Conservation (phyloP, 1,140 invertebrate genomes). For the Drosophila seguyi region DNA sequence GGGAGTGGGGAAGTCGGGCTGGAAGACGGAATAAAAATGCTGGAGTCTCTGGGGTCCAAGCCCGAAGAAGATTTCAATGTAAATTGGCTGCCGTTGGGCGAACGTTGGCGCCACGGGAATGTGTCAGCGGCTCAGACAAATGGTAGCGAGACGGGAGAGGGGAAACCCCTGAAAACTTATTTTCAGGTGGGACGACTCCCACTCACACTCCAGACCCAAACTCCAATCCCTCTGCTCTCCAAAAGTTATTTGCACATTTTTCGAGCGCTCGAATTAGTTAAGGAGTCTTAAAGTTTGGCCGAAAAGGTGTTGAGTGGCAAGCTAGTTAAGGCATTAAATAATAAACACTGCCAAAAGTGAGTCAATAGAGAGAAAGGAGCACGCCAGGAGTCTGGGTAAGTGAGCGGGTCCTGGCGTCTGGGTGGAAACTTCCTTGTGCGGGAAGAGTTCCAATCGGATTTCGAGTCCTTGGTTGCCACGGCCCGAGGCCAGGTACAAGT, state of each 20-base stretch:
- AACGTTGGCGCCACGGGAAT: constrained; percentile 61
- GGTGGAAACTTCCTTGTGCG: not conserved
- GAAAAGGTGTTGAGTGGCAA: constrained; percentile 62
- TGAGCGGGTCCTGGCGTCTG: constrained; percentile 19
- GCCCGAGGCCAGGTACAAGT: constrained; percentile 15
- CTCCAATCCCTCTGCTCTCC: not conserved
- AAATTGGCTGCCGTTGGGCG: constrained; percentile 67
- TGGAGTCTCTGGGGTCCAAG: constrained; percentile 29
- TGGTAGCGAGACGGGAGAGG: constrained; percentile 14
- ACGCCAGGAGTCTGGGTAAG: constrained; percentile 10
- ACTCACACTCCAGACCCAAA: not conserved
- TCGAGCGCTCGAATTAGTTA: constrained; percentile 69
- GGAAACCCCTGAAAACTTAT: constrained; percentile 47
- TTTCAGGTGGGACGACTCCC: constrained; percentile 5
- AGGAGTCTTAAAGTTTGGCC: constrained; percentile 60
- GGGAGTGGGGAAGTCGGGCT: not conserved
- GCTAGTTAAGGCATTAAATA: constrained; percentile 73
- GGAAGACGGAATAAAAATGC: constrained; percentile 29
- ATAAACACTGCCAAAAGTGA: constrained; percentile 58
- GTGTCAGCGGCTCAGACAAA: constrained; percentile 71
- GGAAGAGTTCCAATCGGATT: constrained; percentile 30
- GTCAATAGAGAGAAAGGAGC: constrained; percentile 33
- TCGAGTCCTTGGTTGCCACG: constrained; percentile 12
- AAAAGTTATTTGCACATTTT: constrained; percentile 74
- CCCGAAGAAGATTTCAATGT: constrained; percentile 70